Evolutionary conservation across 2,888 invertebrate species (phyloP), one percentile per base, ranked within the genome.

Genomic region (Torymus aiolomorphi): DNA sequence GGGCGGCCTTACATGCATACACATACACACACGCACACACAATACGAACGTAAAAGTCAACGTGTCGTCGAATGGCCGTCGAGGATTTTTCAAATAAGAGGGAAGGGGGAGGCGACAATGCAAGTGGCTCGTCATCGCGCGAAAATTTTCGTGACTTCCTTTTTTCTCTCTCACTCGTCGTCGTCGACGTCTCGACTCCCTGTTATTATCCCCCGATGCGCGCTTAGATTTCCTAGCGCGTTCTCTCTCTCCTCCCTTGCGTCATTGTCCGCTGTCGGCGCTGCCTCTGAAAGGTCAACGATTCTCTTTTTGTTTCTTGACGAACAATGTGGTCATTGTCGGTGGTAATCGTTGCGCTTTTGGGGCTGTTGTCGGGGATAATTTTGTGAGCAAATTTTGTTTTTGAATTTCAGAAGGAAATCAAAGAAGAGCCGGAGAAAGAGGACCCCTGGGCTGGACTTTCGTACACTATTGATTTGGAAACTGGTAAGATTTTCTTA

Each of bases 381-480:
- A 14, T 31, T 73, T 54, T 16, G 13, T 24, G 8, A n/a, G 14
- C 11, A 14, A n/a, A 20, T 42, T 65, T 72, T 66, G 14, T 80
- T 16, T 59, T 72, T 52, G 4, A 76, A 83, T 87, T 88, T 4
- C 84, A 88, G 88, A 86, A 88, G 57, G 84, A 85, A 51, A 80
- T 85, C 31, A 86, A 88, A 67, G 87, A 88, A 49, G 86, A 85
- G 14, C 83, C 85, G 82, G 84, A 86, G 73, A 90, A 88, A 76
- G 88, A 94, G 88, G 93, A 96, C 88, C 95, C 95, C 5, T 96
- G 96, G 96, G 95, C 94, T 42, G 96, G 96, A 24, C 92, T 96
- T 8, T 93, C 95, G 0, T 96, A 96, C 91, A 95, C 95, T 82
- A 94, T 97, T 80, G 97, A 97, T 88, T 94, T 95, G 14, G 97